Base-by-base conservation (phyloP, 2,113 vertebrate genomes). In the Semnornis frantzii region DNA sequence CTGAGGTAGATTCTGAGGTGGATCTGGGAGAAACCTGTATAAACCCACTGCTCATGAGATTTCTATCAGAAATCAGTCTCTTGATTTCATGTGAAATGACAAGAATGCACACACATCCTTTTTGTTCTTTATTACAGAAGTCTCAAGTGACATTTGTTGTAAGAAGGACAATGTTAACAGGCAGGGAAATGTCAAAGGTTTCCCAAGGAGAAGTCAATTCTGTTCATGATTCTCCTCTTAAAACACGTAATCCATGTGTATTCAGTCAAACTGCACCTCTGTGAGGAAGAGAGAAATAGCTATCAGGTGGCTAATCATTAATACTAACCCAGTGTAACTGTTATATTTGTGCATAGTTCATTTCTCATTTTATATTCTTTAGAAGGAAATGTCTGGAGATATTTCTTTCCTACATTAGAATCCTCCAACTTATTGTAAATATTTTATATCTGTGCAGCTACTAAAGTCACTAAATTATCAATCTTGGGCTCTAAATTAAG, bases 141-240 rank as follows among this genome's bases (percentile, higher is more conserved):
- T 82, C 95, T 87, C 84, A 57, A 86, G 84, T 90, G 82, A 91
- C 82, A 92, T 92, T 86, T 92, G 73, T 82, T 92, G 70, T 48
- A 92, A 82, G 76, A 87, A 92, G 62, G 68, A 81, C 86, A 84
- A 92, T 0, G 12, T 46, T 89, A 95, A 86, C n/a, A 33, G 82
- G 58, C 76, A 88, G 44, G 28, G 60, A 93, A 92, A 94, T 92
- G 82, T 88, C 74, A 93, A 88, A 94, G 64, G 30, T 66, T 93
- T 94, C 79, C 68, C 64, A 79, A 82, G 63, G 48, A 95, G 37
- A 93, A 82, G 59, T 60, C 31, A 83, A 37, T 48, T 90, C 48
- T 55, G 12, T 46, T 81, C 33, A 9, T 27, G 15, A 76, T 55
- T 70, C 54, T 59, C 52, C 46, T 75, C 58, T 84, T 50, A 73